Evolutionary conservation across 2,888 invertebrate genomes (phyloP), one percentile per base, ranked within the genome.

Genomic region (Embidobia sp.): DNA sequence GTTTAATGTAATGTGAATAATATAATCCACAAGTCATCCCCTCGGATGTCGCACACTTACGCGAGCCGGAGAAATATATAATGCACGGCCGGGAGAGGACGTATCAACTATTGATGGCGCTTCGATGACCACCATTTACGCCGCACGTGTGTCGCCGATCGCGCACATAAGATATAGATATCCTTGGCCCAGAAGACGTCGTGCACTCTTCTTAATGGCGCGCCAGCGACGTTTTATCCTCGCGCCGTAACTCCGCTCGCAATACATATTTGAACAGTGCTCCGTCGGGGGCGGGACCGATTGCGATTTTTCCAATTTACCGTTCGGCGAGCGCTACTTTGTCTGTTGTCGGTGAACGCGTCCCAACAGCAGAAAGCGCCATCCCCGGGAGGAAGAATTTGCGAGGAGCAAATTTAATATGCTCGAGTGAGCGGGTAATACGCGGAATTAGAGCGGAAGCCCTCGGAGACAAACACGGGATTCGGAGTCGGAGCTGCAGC

Each of bases 1-100:
- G 85, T 82, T 86, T 86, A 86, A 87, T 88, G 88, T 88, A 85
- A 87, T 85, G 87, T 85, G 85, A 88, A 88, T 88, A 88, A 87
- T 87, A 85, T 87, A 85, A 88, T 87, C 85, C 84, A 80, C 84
- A 82, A 83, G 84, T 83, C 83, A 83, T 80, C 83, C 83, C 79
- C 74, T 22, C 63, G 51, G 67, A 53, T 48, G 74, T 55, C 67
- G 26, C 49, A 49, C 55, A 57, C 49, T 67, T 37, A 31, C n/a
- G 11, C n/a, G n/a, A n/a, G 46, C 11, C 15, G 46, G 61, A 55
- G 61, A 69, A 61, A 66, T 33, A 16, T 69, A 70, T 53, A 42
- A 73, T 35, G 51, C 59, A 76, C 70, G 63, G 79, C 77, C 74
- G 77, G 81, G 73, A n/a, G n/a, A 79, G 77, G 73, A 75, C 69